Conservation (phyloP, 2,888 invertebrate species). For the Liposcelis brunnea region DNA sequence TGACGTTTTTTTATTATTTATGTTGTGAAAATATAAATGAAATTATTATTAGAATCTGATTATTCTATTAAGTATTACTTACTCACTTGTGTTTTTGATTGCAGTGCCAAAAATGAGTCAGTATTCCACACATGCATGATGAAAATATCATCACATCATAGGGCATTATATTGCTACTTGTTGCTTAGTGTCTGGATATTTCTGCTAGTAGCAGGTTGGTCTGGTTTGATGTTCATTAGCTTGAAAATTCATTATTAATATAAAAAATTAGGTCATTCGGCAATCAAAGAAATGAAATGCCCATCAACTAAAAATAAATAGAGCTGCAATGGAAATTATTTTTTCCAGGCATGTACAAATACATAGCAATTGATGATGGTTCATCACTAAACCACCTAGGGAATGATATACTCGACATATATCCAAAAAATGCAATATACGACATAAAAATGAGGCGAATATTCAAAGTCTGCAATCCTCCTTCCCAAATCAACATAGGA, state of each 20-base stretch:
- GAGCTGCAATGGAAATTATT: no score
- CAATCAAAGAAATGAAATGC: no score
- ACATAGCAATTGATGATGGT: conserved; percentile 41
- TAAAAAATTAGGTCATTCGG: conserved; percentile 7
- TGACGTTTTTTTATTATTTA: no score
- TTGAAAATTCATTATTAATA: not conserved
- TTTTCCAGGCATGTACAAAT: conserved; percentile 57
- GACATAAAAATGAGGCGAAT: conserved; percentile 46
- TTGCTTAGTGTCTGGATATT: conserved; percentile 69
- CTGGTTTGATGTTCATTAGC: no score
- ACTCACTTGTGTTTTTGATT: not conserved
- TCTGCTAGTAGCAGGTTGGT: conserved; percentile 51
- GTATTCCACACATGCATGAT: conserved; percentile 24
- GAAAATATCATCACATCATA: conserved; percentile 47
- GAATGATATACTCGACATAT: conserved; percentile 22
- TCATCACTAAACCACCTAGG: conserved; percentile 26
- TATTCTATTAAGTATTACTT: no score
- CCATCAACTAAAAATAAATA: no score
- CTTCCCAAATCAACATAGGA: conserved; percentile 45
- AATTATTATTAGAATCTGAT: not conserved
- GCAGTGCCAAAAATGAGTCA: conserved; percentile 7
- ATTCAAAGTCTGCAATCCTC: conserved; percentile 53
- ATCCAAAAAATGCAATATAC: conserved; percentile 30
- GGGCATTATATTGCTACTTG: conserved; percentile 65
- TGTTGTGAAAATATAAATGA: no score